phyloP scores from a whole-genome alignment of 1,140 invertebrate species.

The Drosophila sucinea region DNA sequence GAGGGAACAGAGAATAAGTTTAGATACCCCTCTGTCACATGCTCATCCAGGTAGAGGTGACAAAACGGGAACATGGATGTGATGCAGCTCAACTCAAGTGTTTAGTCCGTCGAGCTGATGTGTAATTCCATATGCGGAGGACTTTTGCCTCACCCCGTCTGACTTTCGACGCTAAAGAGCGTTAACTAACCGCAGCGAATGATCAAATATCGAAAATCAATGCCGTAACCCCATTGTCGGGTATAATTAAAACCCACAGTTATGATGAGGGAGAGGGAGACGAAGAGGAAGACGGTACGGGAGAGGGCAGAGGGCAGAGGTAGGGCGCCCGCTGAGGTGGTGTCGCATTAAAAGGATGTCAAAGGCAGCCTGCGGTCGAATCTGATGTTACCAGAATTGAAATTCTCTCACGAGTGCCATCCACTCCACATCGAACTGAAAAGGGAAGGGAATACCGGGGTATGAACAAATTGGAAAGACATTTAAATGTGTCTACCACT shows the following conservation, averaged over 20 bases:
- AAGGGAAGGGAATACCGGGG: slow-evolving; percentile 57
- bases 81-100: slow-evolving; percentile 56
- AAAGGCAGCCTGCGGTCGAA: slow-evolving; percentile 64
- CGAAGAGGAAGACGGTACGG: not conserved
- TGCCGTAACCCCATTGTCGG: slow-evolving; percentile 70
- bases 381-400: slow-evolving; percentile 12
- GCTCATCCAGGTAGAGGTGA: slow-evolving; percentile 46
- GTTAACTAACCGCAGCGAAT: slow-evolving; percentile 80
- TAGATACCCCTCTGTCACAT: not conserved
- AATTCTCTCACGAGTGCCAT: slow-evolving; percentile 76
- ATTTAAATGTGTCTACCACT: slow-evolving; percentile 66
- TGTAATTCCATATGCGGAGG: slow-evolving; percentile 66
- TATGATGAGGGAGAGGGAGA: not conserved
- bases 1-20: slow-evolving; percentile 3
- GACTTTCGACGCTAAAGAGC: slow-evolving; percentile 64
- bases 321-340: slow-evolving; percentile 71
- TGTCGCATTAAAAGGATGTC: slow-evolving; percentile 75
- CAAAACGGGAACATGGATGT: slow-evolving; percentile 34
- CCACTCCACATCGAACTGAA: slow-evolving; percentile 64
- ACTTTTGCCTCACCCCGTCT: slow-evolving; percentile 12
- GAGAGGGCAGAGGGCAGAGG: slow-evolving; percentile 29
- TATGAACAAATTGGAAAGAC: slow-evolving; percentile 75
- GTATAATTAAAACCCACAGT: slow-evolving; percentile 74
- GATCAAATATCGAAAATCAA: slow-evolving; percentile 82
- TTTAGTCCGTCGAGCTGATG: slow-evolving; percentile 21